These are phyloP conservation scores for Thamnaconus septentrionalis DNA, from an alignment of 2,113 vertebrate genomes.

Conservation along the genomic window DNA sequence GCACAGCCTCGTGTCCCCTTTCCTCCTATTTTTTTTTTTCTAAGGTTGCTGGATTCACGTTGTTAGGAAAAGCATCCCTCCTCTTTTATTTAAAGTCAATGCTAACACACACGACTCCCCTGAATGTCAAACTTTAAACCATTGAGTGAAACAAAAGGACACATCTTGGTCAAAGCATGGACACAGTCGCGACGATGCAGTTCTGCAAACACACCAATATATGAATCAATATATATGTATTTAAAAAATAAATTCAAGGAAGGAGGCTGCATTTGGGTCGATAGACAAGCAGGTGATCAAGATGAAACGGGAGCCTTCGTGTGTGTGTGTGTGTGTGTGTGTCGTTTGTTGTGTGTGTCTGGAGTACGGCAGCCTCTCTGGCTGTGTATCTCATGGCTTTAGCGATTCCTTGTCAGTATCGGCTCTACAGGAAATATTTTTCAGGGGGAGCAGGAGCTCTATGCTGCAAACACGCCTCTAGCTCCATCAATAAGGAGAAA, in stretches of 20 bases:
- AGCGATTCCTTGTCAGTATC: slow-evolving; percentile 32
- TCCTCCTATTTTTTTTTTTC: neutral
- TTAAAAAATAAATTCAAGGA: slow-evolving; percentile 66
- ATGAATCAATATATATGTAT: slow-evolving; percentile 59
- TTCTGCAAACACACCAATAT: slow-evolving; percentile 25
- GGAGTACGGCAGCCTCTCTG: slow-evolving; percentile 39
- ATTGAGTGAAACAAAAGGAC: neutral
- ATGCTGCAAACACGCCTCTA: slow-evolving; percentile 36
- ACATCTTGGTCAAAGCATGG: no score
- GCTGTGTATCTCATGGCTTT: slow-evolving; percentile 14
- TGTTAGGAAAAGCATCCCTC: slow-evolving; percentile 10
- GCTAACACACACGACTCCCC: neutral
- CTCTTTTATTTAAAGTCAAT: slow-evolving; percentile 41
- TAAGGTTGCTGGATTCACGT: slow-evolving; percentile 13
- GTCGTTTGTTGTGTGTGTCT: slow-evolving; percentile 11
- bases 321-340: slow-evolving; percentile 24
- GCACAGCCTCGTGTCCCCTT: slow-evolving; percentile 1
- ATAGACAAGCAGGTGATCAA: slow-evolving; percentile 68
- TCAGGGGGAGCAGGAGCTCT: slow-evolving; percentile 29
- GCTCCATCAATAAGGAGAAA: slow-evolving; percentile 61
- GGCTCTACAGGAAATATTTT: slow-evolving; percentile 60
- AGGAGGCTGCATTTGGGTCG: slow-evolving; percentile 61
- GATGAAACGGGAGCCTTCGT: slow-evolving; percentile 42
- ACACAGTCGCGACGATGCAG: no score
- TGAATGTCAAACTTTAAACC: slow-evolving; percentile 17